A percentile compares a stretch with the other conserved stretches of the same genome.
Evolutionary conservation across 2,888 invertebrate genomes (phyloP).

Genomic region (Monoplex corrugatus): DNA sequence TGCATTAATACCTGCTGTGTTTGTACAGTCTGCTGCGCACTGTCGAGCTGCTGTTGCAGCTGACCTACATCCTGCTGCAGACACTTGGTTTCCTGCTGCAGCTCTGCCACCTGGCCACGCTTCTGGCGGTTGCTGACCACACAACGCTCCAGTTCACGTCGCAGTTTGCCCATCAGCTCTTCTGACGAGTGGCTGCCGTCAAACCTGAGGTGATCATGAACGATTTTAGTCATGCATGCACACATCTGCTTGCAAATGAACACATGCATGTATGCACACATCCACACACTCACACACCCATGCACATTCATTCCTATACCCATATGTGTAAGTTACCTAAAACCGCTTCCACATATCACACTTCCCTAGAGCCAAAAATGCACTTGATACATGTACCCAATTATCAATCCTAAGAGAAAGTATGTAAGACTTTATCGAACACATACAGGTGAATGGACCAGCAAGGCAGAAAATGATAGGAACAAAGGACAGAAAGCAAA

Average conservation of each 20-base stretch:
- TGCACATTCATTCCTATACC: too few relatives aligned
- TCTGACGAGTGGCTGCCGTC: slow-evolving; percentile 54
- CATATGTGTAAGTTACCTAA: too few relatives aligned
- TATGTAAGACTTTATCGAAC: background rate
- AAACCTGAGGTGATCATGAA: slow-evolving; percentile 31
- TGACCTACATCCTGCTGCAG: slow-evolving; percentile 63
- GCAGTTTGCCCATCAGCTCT: slow-evolving; percentile 67
- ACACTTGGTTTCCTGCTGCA: slow-evolving; percentile 65
- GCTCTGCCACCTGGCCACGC: slow-evolving; percentile 69
- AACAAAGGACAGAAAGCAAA: background rate
- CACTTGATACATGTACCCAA: too few relatives aligned
- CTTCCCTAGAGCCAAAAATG: too few relatives aligned
- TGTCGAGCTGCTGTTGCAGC: slow-evolving; percentile 61
- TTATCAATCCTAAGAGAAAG: too few relatives aligned
- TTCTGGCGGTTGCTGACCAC: slow-evolving; percentile 77
- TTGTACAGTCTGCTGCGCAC: slow-evolving; percentile 63
- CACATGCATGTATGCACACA: too few relatives aligned
- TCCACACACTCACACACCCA: too few relatives aligned
- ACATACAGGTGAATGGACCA: background rate
- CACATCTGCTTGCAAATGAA: too few relatives aligned
- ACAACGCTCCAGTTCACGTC: slow-evolving; percentile 76
- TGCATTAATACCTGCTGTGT: slow-evolving; percentile 57
- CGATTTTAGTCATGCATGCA: too few relatives aligned
- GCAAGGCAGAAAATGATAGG: background rate
- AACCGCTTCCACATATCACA: too few relatives aligned